Evolutionary conservation across 2,888 invertebrate species (phyloP), one percentile per base, ranked within the genome.

Genomic region (Beris chalybata): DNA sequence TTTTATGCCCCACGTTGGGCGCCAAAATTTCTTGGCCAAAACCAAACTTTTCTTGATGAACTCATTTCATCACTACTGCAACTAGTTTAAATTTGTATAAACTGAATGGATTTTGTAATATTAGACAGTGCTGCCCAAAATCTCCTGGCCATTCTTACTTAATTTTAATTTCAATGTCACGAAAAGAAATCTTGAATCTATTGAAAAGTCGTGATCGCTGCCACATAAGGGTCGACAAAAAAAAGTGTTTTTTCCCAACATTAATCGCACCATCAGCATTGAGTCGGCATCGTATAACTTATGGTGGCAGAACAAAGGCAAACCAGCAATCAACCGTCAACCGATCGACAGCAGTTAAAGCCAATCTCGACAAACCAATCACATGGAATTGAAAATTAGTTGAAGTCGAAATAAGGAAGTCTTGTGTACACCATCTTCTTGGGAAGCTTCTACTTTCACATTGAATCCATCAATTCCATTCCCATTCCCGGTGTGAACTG

Each of bases 371-470:
- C 61, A 38, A 44, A 61, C 38, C 61, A 61, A 61, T 61, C 61
- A 61, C 61, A 61, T 38, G n/a, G 52, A 61, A 61, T 61, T 61
- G 61, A 61, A 61, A 61, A 61, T 61, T 61, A 61, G 61, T 52
- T 61, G 50, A 50, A 52, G 50, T 61, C 61, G 52, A 61, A 61
- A 61, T 61, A 61, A 61, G 61, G 61, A 61, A 61, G 61, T 61
- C 61, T 32, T 15, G 29, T 48, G 48, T 52, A 6, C 22, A 31
- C 31, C 5, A 48, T 13, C 15, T 48, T 48, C 15, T 12, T 48
- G 48, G 15, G 48, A 15, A 48, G n/a, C n/a, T 48, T 48, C n/a
- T 48, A 13, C 15, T 48, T 48, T 13, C 15, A 48, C 48, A 15
- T 48, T 48, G 48, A 12, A 48, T 48, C n/a, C 48, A 12, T 48